Conservation (phyloP, 2,888 invertebrate species). For the Polylopha cassiicola region DNA sequence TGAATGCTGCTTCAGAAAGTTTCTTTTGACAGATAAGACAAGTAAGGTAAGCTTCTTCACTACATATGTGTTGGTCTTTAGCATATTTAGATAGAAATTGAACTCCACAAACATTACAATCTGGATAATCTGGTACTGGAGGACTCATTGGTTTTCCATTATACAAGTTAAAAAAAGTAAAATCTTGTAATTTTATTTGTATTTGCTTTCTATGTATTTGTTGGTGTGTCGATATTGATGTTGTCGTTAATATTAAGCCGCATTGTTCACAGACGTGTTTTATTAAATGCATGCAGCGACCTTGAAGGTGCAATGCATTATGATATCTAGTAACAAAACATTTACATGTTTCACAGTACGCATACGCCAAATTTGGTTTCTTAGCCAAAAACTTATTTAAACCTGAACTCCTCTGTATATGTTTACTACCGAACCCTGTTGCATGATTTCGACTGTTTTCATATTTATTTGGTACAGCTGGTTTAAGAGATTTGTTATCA, state of each 20-base stretch:
- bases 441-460: no score
- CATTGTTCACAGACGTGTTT: constrained; percentile 44
- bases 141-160: constrained; percentile 41
- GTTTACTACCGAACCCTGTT: no score
- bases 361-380: constrained; percentile 26
- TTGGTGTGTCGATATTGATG: constrained; percentile 37
- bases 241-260: constrained; percentile 45
- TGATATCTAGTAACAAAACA: constrained; percentile 37
- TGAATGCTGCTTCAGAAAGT: constrained; percentile 42
- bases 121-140: constrained; percentile 49
- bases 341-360: constrained; percentile 47
- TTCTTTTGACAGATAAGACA: constrained; percentile 49
- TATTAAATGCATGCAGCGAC: constrained; percentile 34
- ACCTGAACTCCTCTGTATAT: background rate
- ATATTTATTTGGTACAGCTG: no score
- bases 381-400: constrained; percentile 3
- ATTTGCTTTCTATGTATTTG: constrained; percentile 42
- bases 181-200: constrained; percentile 47
- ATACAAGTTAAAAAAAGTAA: constrained; percentile 45
- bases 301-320: constrained; percentile 35
- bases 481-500: no score
- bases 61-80: constrained; percentile 40
- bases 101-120: constrained; percentile 45
- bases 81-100: constrained; percentile 43
- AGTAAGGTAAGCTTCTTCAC: constrained; percentile 33